Evolutionary conservation across 2,797 vertebrate species (phyloP).

Genomic region (Adrianichthys oophorus): DNA sequence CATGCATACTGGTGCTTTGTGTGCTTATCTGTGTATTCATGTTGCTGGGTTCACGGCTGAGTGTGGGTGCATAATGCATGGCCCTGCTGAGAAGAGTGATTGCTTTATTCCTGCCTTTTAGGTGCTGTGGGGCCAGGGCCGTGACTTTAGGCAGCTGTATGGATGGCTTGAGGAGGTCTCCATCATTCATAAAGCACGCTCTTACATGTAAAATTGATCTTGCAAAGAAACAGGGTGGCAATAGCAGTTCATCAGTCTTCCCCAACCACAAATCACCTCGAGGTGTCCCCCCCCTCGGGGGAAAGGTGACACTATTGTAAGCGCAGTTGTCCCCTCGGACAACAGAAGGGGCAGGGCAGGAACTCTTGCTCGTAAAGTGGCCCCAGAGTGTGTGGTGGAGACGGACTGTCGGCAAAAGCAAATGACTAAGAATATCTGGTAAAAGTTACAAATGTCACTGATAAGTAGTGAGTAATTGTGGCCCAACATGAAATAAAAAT

Average conservation of each 20-base stretch:
- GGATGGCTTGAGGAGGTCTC: slow-evolving; percentile 79
- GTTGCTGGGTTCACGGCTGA: slow-evolving; percentile 50
- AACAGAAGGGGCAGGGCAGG: slow-evolving; percentile 62
- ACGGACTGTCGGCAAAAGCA: too few species aligned
- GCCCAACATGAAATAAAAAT: neutral
- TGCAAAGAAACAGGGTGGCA: slow-evolving; percentile 78
- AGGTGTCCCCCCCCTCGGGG: slow-evolving; percentile 56
- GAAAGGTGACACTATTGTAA: slow-evolving; percentile 73
- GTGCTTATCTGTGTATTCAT: slow-evolving; percentile 67
- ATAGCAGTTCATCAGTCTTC: slow-evolving; percentile 79
- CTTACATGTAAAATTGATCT: slow-evolving; percentile 80
- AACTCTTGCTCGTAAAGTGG: slow-evolving; percentile 41
- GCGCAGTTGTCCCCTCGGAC: slow-evolving; percentile 59
- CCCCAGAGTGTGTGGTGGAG: slow-evolving; percentile 37
- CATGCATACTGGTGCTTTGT: slow-evolving; percentile 18
- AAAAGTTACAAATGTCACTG: neutral
- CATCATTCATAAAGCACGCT: slow-evolving; percentile 80
- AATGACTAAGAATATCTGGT: slow-evolving; percentile 10
- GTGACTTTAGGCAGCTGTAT: slow-evolving; percentile 79
- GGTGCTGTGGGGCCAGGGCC: slow-evolving; percentile 67
- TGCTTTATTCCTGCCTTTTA: slow-evolving; percentile 75
- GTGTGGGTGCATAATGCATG: slow-evolving; percentile 68
- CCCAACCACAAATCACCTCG: slow-evolving; percentile 73
- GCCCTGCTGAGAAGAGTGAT: slow-evolving; percentile 74
- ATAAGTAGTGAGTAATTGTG: neutral